phyloP scores from a whole-genome alignment of 2,113 vertebrate genomes.

The Macaca nemestrina region DNA sequence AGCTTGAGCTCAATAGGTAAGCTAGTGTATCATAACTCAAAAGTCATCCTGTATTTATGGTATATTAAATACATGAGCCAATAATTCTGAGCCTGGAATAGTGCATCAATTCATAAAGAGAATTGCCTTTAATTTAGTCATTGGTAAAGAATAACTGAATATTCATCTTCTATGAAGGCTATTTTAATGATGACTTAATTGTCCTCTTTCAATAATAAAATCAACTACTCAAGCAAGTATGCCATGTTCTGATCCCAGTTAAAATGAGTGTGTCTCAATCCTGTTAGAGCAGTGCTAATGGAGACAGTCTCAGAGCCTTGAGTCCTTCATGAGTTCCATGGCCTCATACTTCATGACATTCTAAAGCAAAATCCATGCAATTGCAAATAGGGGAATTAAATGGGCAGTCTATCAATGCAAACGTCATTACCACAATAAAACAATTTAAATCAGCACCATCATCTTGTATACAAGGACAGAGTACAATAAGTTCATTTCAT shows the following conservation, averaged over 20 bases:
- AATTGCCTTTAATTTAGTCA: conserved; percentile 68
- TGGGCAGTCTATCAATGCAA: background rate
- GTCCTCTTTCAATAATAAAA: conserved; percentile 58
- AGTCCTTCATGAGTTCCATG: background rate
- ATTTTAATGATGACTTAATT: conserved; percentile 63
- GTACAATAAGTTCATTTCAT: background rate
- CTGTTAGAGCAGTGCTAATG: background rate
- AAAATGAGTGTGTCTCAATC: background rate
- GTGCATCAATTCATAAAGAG: conserved; percentile 64
- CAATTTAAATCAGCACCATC: background rate
- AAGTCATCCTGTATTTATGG: conserved; percentile 47
- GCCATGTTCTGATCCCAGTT: background rate
- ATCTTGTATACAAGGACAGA: background rate
- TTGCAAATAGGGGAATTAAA: background rate
- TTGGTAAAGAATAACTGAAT: conserved; percentile 65
- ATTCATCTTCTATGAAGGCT: conserved; percentile 63
- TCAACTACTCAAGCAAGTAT: conserved; percentile 40
- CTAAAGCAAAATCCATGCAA: background rate
- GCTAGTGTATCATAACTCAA: conserved; percentile 66
- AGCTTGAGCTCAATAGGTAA: conserved; percentile 59
- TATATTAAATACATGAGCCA: conserved; percentile 68
- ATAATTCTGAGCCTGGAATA: conserved; percentile 44
- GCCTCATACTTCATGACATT: background rate
- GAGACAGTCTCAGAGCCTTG: background rate
- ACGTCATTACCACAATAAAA: background rate